A percentile compares a stretch with the other conserved stretches of the same genome.
phyloP scores from a whole-genome alignment of 2,113 vertebrate genomes.

The Chelonoidis abingdonii region DNA sequence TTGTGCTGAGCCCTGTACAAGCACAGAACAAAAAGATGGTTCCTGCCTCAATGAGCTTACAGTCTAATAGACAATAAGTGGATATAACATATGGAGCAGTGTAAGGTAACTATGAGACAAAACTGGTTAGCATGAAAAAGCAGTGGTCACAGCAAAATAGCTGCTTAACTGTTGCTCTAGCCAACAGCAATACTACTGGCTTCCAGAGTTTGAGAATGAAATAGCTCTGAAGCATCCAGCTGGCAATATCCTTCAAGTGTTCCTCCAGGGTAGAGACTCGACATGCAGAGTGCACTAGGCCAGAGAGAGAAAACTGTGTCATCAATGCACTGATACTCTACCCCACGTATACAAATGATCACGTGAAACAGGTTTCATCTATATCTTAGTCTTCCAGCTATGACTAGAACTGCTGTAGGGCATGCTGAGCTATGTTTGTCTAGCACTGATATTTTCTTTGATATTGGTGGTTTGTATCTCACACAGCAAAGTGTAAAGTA shows the following conservation, averaged over 20 bases:
- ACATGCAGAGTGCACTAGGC: neutral
- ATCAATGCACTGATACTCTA: neutral
- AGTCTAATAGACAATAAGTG: neutral
- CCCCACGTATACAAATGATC: fast-evolving
- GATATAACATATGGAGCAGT: neutral
- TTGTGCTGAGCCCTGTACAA: neutral
- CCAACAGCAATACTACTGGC: neutral
- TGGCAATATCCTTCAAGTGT: neutral
- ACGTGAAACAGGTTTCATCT: neutral
- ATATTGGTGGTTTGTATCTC: neutral
- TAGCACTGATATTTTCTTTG: neutral
- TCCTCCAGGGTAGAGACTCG: neutral
- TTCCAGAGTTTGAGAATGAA: neutral
- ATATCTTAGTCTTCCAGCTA: neutral
- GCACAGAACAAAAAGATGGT: fast-evolving
- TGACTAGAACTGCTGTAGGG: neutral
- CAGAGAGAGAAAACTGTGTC: neutral
- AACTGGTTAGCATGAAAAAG: neutral
- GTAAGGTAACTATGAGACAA: neutral
- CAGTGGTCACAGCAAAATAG: fast-evolving
- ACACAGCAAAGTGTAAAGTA: neutral
- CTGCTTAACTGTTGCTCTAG: neutral
- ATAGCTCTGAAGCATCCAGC: neutral
- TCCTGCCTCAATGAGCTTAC: neutral
- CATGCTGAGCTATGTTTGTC: neutral